Evolutionary conservation across 2,797 vertebrate species (phyloP).

Genomic region (Percopsis omiscomaycus): DNA sequence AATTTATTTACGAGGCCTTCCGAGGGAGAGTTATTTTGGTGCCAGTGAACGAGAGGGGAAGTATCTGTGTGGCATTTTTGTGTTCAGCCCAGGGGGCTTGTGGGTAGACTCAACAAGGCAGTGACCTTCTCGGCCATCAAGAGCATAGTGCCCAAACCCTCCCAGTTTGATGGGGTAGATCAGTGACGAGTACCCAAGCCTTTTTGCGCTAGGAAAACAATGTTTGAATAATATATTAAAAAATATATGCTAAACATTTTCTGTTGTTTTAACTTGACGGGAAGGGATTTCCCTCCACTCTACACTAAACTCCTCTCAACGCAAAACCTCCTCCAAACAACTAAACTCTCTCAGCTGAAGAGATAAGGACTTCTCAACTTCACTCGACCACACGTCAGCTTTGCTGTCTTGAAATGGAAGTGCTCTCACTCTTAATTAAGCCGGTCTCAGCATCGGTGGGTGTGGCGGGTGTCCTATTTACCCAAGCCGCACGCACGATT

Average conservation of each 20-base stretch:
- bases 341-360: conserved; percentile 19
- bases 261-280: conserved; percentile 13
- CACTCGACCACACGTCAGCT: conserved; percentile 21
- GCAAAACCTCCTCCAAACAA: conserved; percentile 28
- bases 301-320: conserved; percentile 35
- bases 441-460: conserved; percentile 43
- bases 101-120: conserved; percentile 54
- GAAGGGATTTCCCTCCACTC: conserved; percentile 39
- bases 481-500: conserved; percentile 43
- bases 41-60: conserved; percentile 51
- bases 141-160: conserved; percentile 40
- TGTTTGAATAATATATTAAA: too few relatives aligned
- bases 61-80: conserved; percentile 54
- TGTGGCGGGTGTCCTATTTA: conserved; percentile 53
- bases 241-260: too few relatives aligned
- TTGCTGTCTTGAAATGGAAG: conserved; percentile 39
- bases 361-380: conserved; percentile 16
- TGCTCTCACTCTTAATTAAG: conserved; percentile 61
- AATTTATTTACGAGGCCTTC: conserved; percentile 76
- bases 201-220: conserved; percentile 6
- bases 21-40: conserved; percentile 71
- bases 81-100: conserved; percentile 52
- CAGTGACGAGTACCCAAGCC: conserved; percentile 27
- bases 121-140: conserved; percentile 60
- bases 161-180: conserved; percentile 52